Evolutionary conservation across 2,113 vertebrate genomes (phyloP).

Genomic region (Anser brachyrhynchus): DNA sequence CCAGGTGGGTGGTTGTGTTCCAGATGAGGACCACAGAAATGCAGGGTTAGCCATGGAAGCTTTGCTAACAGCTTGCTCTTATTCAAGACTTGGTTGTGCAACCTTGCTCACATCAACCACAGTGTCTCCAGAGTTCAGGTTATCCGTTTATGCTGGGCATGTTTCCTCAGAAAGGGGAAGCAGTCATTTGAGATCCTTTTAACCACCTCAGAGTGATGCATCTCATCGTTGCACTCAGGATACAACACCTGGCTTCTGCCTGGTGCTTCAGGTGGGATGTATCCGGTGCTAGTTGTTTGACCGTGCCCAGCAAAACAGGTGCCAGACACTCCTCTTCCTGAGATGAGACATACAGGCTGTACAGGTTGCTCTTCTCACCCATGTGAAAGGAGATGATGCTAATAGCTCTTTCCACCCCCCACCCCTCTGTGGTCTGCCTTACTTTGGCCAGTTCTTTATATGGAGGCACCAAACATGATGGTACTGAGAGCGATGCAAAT

Average conservation of each 20-base stretch:
- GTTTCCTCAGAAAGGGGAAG: neutral
- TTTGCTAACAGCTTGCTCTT: neutral
- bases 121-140: neutral
- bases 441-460: neutral
- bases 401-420: neutral
- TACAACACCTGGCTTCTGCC: neutral
- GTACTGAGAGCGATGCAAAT: neutral
- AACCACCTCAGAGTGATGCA: neutral
- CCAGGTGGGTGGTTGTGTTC: neutral
- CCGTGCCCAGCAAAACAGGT: neutral
- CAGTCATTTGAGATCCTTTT: neutral
- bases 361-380: neutral
- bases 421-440: neutral
- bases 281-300: neutral
- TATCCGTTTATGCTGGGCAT: fast-evolving
- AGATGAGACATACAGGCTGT: neutral
- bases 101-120: neutral
- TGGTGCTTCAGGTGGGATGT: neutral
- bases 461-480: neutral
- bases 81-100: neutral
- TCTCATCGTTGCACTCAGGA: neutral
- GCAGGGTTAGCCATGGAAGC: neutral
- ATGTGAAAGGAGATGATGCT: neutral
- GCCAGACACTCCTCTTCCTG: neutral
- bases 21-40: neutral